These are phyloP conservation scores for Crotalus horridus DNA, from an alignment of 2,113 vertebrate species.

Conservation along the genomic window DNA sequence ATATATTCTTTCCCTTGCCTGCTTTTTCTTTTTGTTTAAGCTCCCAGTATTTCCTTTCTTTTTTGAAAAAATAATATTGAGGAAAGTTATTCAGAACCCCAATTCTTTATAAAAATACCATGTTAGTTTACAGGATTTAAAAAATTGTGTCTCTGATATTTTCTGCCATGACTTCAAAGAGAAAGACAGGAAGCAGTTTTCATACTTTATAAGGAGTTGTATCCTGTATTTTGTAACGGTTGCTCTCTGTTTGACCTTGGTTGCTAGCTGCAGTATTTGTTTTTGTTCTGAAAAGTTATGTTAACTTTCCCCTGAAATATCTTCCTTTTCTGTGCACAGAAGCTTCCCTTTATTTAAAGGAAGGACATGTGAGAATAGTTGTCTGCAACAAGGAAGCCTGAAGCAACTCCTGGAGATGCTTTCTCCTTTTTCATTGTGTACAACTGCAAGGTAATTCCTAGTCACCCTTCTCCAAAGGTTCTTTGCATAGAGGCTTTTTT, in stretches of 20 bases:
- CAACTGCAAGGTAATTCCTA: background rate
- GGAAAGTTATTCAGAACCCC: background rate
- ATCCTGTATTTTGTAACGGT: background rate
- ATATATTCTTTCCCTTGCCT: background rate
- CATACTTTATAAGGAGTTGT: background rate
- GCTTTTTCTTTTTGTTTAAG: background rate
- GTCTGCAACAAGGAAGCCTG: background rate
- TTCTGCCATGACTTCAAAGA: background rate
- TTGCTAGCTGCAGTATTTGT: background rate
- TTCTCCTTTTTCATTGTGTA: background rate
- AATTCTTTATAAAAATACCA: background rate
- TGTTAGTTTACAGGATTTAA: background rate
- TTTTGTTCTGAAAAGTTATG: background rate
- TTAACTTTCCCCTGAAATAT: background rate
- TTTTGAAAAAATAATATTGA: background rate
- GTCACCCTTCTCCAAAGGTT: fast-evolving
- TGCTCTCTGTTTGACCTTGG: background rate
- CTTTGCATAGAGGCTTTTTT: background rate
- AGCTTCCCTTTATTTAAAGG: background rate
- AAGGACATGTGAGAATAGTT: background rate
- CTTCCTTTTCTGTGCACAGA: background rate
- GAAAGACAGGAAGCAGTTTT: background rate
- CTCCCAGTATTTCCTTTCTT: background rate
- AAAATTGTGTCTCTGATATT: background rate
- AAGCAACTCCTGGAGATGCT: background rate